A percentile compares a stretch with the other conserved stretches of the same genome.
Evolutionary conservation across 2,113 vertebrate genomes (phyloP).

Genomic region (Takifugu flavidus): DNA sequence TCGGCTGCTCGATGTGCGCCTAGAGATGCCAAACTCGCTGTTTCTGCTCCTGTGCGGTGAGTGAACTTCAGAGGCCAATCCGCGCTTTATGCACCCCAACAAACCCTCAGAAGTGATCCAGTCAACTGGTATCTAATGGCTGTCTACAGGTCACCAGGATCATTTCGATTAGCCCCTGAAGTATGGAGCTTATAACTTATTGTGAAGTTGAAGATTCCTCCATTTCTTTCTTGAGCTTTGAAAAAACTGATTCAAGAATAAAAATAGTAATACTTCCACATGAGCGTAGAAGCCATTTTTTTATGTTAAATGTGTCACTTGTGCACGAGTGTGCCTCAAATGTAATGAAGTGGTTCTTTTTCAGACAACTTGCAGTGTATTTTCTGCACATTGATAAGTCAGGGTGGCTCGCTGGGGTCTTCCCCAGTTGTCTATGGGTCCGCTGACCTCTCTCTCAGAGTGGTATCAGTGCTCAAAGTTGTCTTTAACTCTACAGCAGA

Average conservation of each 20-base stretch:
- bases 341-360: no score
- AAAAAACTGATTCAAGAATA: no score
- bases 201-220: background rate
- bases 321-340: no score
- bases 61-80: constrained; percentile 29
- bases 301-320: background rate
- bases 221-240: no score
- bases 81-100: constrained; percentile 18
- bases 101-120: constrained; percentile 38
- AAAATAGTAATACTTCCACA: no score
- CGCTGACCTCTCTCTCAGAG: constrained; percentile 29
- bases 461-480: constrained; percentile 61
- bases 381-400: constrained; percentile 39
- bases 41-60: constrained; percentile 60
- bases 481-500: constrained; percentile 67
- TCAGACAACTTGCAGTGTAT: no score
- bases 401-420: constrained; percentile 24
- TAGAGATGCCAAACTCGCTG: constrained; percentile 54
- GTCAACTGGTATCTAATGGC: constrained; percentile 6
- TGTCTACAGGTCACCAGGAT: constrained; percentile 40
- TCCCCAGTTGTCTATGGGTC: constrained; percentile 3
- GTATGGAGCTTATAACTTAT: background rate
- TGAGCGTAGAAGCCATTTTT: no score
- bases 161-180: constrained; percentile 28
- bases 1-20: constrained; percentile 23